Percentiles rank a stretch among this genome's conserved stretches.
Conservation (phyloP, 2,888 invertebrate species). For the Didymodactylos carnosus region DNA sequence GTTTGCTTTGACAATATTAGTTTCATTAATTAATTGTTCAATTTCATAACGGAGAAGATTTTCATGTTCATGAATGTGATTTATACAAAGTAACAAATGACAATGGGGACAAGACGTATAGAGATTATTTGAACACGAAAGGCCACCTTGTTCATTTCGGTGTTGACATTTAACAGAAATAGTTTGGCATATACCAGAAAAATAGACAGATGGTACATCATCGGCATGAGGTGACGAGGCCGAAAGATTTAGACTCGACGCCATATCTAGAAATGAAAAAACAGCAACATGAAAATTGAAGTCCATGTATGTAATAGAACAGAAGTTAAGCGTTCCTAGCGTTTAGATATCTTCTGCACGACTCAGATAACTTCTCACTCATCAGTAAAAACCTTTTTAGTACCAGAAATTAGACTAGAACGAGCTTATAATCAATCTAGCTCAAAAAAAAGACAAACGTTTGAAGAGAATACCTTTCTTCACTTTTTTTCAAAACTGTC, state of each 20-base stretch:
- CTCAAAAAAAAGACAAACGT: too few species aligned
- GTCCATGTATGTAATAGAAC: too few species aligned
- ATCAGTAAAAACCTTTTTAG: too few species aligned
- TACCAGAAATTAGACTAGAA: too few species aligned
- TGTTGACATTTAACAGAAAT: neutral
- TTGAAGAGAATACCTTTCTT: too few species aligned
- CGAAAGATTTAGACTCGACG: neutral
- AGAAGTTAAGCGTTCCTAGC: too few species aligned
- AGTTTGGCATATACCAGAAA: conserved; percentile 1
- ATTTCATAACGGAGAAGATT: neutral
- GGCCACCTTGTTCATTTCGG: neutral
- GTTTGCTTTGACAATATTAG: neutral
- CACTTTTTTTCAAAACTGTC: too few species aligned
- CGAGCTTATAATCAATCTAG: too few species aligned
- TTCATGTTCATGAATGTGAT: neutral
- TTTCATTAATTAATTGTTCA: neutral
- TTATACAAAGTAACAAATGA: neutral
- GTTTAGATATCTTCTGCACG: too few species aligned
- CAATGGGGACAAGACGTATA: neutral
- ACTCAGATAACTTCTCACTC: too few species aligned
- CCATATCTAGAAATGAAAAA: too few species aligned
- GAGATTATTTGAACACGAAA: neutral
- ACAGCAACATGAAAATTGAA: too few species aligned
- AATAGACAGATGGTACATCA: neutral
- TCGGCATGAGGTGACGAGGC: neutral